These are phyloP conservation scores for Lepilemur septentrionalis DNA, from an alignment of 2,797 vertebrate genomes.

Conservation along the genomic window DNA sequence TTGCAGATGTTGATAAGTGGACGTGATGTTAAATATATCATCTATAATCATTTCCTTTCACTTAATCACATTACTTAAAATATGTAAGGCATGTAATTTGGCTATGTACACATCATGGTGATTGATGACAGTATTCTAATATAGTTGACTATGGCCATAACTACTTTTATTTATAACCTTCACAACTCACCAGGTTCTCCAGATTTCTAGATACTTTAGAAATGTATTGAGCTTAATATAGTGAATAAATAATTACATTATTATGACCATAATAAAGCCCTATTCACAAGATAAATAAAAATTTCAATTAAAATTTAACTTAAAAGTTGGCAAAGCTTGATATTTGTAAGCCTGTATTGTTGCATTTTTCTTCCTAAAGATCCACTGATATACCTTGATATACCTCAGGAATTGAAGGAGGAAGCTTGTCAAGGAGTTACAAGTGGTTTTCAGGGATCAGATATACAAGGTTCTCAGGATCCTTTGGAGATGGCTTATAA, in stretches of 20 bases:
- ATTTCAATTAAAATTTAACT: not conserved
- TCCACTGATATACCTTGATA: not conserved
- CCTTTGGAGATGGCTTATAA: not conserved
- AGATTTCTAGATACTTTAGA: constrained; percentile 42
- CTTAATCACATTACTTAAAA: constrained; percentile 19
- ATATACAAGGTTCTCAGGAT: not conserved
- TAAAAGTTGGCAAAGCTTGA: not conserved
- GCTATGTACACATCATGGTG: not conserved
- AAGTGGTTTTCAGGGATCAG: not conserved
- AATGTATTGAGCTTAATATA: constrained; percentile 66
- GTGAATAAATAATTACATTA: constrained; percentile 66
- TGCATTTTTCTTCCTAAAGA: not conserved
- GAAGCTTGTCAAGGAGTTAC: not conserved
- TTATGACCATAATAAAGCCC: not conserved
- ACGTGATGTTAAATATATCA: not conserved
- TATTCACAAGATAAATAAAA: constrained; percentile 1
- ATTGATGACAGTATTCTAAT: constrained; percentile 67
- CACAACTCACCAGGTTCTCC: constrained; percentile 54
- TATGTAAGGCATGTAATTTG: not conserved
- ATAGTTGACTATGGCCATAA: constrained; percentile 34
- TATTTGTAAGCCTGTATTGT: not conserved
- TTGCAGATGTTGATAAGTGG: constrained; percentile 27
- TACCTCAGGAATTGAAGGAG: not conserved
- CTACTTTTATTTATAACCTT: constrained; percentile 50
- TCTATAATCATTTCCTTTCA: not conserved